These are phyloP conservation scores for Melanerpes aurifrons DNA, from an alignment of 2,113 vertebrate species.

Conservation along the genomic window DNA sequence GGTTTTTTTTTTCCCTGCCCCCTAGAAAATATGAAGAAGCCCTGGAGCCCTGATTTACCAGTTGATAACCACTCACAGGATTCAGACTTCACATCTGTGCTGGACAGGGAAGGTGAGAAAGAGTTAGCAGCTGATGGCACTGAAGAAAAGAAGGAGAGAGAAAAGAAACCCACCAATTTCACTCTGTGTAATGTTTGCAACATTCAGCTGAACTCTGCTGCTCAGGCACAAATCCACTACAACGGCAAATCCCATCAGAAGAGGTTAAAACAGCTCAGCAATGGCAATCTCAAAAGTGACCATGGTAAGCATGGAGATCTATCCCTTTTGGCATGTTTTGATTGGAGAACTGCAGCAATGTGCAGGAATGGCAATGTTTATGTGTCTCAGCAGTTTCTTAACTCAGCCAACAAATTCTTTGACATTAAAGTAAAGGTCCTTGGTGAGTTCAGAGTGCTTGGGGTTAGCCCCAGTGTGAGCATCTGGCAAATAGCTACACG, in stretches of 20 bases:
- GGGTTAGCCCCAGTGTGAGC: neutral
- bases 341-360: neutral
- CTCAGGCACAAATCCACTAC: slow-evolving; percentile 83
- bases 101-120: slow-evolving; percentile 61
- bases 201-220: slow-evolving; percentile 81
- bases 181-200: slow-evolving; percentile 82
- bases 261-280: slow-evolving; percentile 79
- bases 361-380: neutral
- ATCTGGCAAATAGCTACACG: neutral
- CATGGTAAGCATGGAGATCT: slow-evolving; percentile 66
- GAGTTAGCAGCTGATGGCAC: slow-evolving; percentile 63
- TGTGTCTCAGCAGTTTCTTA: neutral
- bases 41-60: slow-evolving; percentile 15
- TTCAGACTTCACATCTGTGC: slow-evolving; percentile 63
- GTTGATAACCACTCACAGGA: slow-evolving; percentile 20
- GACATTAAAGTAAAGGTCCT: neutral
- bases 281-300: slow-evolving; percentile 67
- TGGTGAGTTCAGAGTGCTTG: neutral
- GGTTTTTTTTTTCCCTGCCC: neutral
- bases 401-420: neutral
- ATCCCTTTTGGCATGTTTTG: neutral
- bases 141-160: slow-evolving; percentile 75
- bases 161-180: slow-evolving; percentile 76
- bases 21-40: slow-evolving; percentile 54
- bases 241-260: slow-evolving; percentile 84